phyloP scores from a whole-genome alignment of 2,888 invertebrate species.

The Calliopum simillimum region DNA sequence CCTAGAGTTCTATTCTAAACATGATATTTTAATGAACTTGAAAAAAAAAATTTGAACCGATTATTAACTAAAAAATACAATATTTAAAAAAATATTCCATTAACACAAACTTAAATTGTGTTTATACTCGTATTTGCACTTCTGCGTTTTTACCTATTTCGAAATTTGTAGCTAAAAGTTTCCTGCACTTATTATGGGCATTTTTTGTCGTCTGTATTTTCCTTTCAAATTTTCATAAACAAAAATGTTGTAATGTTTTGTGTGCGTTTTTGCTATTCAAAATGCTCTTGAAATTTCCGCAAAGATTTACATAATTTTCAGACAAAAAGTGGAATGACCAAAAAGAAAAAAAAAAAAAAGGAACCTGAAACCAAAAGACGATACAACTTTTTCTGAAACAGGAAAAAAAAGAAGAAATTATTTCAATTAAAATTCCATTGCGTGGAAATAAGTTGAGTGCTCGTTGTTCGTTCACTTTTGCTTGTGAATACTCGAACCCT shows the following conservation, averaged over 20 bases:
- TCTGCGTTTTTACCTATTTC: no score
- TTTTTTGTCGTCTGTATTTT: background rate
- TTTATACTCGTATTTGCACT: no score
- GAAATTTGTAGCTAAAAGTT: background rate
- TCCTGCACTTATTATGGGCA: background rate
- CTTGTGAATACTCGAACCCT: background rate
- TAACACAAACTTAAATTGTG: no score
- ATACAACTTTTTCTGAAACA: no score
- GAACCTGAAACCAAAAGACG: no score
- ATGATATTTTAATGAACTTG: no score
- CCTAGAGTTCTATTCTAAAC: no score
- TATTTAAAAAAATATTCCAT: no score
- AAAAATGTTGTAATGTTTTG: background rate
- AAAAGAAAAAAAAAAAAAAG: background rate
- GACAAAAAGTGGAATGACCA: background rate
- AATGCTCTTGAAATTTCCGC: conserved; percentile 17
- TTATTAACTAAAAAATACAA: no score
- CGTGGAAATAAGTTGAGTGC: conserved; percentile 16
- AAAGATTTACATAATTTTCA: conserved; percentile 27
- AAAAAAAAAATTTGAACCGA: no score
- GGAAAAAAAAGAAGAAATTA: conserved; percentile 16
- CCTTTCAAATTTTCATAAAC: background rate
- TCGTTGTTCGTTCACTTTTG: background rate
- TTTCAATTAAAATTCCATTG: conserved; percentile 25
- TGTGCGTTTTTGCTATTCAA: background rate